Percentiles rank a stretch among this genome's conserved stretches.
phyloP scores from a whole-genome alignment of 2,113 vertebrate species.

The Oriolus oriolus region DNA sequence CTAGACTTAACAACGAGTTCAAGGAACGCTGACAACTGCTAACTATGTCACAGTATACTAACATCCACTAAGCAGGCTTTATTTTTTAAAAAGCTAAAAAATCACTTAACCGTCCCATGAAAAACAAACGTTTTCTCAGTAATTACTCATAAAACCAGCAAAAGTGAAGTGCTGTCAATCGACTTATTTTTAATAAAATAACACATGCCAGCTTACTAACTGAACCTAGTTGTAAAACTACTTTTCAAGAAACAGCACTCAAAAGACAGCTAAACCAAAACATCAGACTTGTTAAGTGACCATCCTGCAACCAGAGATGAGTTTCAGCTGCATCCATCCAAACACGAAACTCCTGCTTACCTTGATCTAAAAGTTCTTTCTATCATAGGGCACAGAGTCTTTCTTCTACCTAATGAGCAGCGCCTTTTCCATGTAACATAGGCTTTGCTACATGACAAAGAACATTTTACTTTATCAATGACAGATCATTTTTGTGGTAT shows the following conservation, averaged over 20 bases:
- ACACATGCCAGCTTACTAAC: background rate
- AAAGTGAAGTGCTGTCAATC: background rate
- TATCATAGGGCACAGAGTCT: background rate
- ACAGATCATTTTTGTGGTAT: background rate
- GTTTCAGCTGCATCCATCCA: background rate
- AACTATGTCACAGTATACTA: background rate
- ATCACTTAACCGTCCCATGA: background rate
- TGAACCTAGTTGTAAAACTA: background rate
- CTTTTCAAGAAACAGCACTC: background rate
- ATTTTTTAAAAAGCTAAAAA: background rate
- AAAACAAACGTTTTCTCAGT: background rate
- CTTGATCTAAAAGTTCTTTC: background rate
- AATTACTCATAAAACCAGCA: background rate
- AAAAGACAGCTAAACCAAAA: background rate
- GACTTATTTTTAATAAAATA: background rate
- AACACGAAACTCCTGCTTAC: background rate
- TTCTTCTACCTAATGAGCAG: background rate
- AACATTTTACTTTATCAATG: background rate
- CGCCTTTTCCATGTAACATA: background rate
- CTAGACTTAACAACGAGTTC: background rate
- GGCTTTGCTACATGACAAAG: background rate
- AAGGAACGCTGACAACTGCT: background rate
- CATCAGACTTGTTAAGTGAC: background rate
- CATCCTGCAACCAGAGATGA: background rate
- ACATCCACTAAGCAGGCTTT: background rate